These are phyloP conservation scores for Daboia siamensis DNA, from an alignment of 2,113 vertebrate genomes.

Conservation along the genomic window DNA sequence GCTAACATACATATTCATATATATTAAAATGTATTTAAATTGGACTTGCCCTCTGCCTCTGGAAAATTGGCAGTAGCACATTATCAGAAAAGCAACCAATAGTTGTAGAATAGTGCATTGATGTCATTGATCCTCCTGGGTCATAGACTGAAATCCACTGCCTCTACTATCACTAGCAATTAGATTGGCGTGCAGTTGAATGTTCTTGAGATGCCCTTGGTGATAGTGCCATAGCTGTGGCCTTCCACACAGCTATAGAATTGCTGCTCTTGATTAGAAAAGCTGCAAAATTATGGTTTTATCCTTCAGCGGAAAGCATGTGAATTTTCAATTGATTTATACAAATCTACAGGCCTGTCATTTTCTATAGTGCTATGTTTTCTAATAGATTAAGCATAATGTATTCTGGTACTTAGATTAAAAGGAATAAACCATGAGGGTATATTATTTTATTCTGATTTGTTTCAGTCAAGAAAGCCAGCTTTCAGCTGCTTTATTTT, in stretches of 20 bases:
- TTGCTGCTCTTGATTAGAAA: no score
- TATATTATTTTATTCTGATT: background rate
- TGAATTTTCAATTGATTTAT: background rate
- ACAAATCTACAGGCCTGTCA: background rate
- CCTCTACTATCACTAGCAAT: background rate
- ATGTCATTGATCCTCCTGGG: background rate
- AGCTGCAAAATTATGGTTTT: background rate
- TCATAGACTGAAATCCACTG: background rate
- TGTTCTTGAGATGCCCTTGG: background rate
- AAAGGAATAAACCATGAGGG: constrained; percentile 15
- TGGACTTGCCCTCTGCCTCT: background rate
- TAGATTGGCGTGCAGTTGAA: background rate
- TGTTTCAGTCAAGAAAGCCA: background rate
- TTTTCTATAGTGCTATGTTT: background rate
- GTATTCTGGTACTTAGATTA: constrained; percentile 5
- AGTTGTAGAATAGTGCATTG: background rate
- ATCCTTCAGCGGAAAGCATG: background rate
- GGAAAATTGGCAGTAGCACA: background rate
- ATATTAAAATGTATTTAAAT: background rate
- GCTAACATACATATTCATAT: background rate
- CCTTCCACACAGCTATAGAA: background rate
- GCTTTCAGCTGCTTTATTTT: background rate
- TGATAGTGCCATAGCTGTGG: background rate
- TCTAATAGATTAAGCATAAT: background rate
- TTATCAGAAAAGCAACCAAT: background rate